Base-by-base conservation (phyloP, 2,888 invertebrate genomes). In the Spicauda simplicius region DNA sequence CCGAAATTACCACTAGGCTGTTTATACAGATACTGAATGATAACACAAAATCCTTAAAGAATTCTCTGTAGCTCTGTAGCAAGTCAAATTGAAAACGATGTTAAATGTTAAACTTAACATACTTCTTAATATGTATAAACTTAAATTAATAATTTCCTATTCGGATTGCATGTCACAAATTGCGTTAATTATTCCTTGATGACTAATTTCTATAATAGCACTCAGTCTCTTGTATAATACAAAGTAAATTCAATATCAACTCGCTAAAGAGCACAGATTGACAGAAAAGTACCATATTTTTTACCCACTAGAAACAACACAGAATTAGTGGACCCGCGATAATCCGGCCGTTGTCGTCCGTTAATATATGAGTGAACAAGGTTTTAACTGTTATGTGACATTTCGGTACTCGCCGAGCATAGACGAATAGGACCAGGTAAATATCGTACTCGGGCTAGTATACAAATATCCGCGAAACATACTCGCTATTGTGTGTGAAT, bases 201-300 rank as follows among this genome's bases (percentile, higher is more conserved):
- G 33, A 33, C 33, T 33, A 33, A 33, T 33, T 33, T 33, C 3
- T 33, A 33, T 33, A 33, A 63, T 30, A 63, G 64, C 64, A 71
- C 65, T 80, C 80, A 81, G 78, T 83, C 80, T 81, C 78, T 71
- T 69, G 72, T 71, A 74, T 75, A 79, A 79, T 76, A 82, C 73
- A 73, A 67, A 25, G 71, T 69, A 25, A 74, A 72, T 62, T 48
- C 52, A 58, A 53, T 10, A 54, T 30, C 54, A 60, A 66, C 79
- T 83, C 79, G 81, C 81, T 82, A 81, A 77, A 80, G 55, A 81
- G 80, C 74, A 80, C 80, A 82, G 79, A 74, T 73, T 64, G 69
- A 74, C 58, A 61, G 68, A 72, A 69, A 77, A 59, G 11, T 65
- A 65, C 74, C 80, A 45, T 78, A 65, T 71, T 65, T 71, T 83